These are phyloP conservation scores for Acronicta psi DNA, from an alignment of 2,888 invertebrate species.

Conservation along the genomic window DNA sequence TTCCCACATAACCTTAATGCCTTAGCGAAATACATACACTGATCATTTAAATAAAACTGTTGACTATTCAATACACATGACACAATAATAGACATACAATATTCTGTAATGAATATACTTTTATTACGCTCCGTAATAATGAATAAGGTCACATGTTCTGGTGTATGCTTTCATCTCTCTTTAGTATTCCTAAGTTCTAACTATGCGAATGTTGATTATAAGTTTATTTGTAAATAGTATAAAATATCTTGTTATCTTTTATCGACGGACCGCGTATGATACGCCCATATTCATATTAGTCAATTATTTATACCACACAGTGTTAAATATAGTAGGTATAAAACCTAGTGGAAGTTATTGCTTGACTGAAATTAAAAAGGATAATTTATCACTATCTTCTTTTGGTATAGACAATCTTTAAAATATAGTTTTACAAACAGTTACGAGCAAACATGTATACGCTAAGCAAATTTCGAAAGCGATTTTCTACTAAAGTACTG, in stretches of 20 bases:
- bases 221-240: conserved; percentile 9
- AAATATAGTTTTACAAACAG: too few relatives aligned
- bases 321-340: neutral
- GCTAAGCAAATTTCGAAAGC: too few relatives aligned
- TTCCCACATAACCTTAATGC: too few relatives aligned
- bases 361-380: conserved; percentile 1
- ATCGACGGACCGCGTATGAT: too few relatives aligned
- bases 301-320: neutral
- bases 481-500: too few relatives aligned
- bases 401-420: neutral
- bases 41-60: neutral
- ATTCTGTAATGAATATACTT: neutral
- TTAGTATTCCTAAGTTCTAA: neutral
- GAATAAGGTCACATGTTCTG: neutral
- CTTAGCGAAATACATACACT: too few relatives aligned
- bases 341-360: neutral
- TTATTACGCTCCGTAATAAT: neutral
- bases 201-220: conserved; percentile 1
- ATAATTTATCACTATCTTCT: conserved; percentile 1
- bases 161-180: neutral
- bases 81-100: too few relatives aligned
- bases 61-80: neutral
- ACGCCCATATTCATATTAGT: neutral
- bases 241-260: neutral
- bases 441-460: too few relatives aligned